Base-by-base conservation (phyloP, 2,113 vertebrate genomes). In the Serilophus lunatus region DNA sequence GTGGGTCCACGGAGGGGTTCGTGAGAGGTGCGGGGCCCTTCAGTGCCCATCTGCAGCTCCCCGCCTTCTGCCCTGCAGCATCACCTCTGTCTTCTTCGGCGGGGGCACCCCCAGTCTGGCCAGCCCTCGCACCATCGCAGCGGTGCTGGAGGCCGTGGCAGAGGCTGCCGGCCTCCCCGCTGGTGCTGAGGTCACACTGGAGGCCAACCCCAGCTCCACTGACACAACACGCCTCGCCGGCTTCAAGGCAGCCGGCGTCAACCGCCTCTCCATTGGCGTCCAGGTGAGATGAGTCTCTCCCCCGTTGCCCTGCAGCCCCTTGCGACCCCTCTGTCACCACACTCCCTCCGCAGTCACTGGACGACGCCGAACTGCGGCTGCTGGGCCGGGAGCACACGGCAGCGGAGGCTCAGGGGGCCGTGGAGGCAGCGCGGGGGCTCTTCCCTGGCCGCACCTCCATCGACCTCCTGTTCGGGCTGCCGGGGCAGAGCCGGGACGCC, bases 81-180 rank as follows among this genome's bases (percentile, higher is more conserved):
- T 99, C 92, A 98, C 98, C 10, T 99, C 99, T 0, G 98, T 99
- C 36, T 99, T 99, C 94, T 99, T 99, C 3, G 99, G 99, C 0
- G 99, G 99, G 8, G 99, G 99, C 31, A 99, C 99, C 33, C 99
- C 99, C 4, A 99, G 99, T 81, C 96, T 99, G 95, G 98, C 99
- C 76, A 98, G 92, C 36, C 98, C 99, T 3, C 71, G 61, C 29
- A 99, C 98, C 6, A 80, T 99, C 1, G 97, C 95, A 1, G 98
- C 97, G 0, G 88, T 99, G 76, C 78, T 99, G 60, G 98, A 99
- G 60, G 98, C 97, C 0, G 93, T 99, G 18, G 98, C 98, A 1
- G 97, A 83, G 47, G 69, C 64, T 12, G 71, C 86, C 11, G 77
- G 76, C 40, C 96, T 99, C 59, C 95, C 97, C 1, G 71, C 94